phyloP scores from a whole-genome alignment of 2,797 vertebrate genomes.

The Acanthurus tractus region DNA sequence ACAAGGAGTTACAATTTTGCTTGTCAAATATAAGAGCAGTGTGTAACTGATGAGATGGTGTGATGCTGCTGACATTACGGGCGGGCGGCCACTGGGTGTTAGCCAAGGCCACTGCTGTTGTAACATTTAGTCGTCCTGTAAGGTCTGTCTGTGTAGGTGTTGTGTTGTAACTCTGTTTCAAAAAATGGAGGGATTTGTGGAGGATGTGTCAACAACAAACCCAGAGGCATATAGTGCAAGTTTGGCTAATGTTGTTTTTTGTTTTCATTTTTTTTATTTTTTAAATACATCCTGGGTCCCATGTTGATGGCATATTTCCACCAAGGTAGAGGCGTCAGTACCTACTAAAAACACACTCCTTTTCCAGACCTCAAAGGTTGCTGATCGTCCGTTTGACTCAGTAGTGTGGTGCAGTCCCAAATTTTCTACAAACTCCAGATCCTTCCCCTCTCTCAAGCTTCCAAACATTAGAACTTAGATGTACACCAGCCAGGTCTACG shows the following conservation, averaged over 20 bases:
- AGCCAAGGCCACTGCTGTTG: slow-evolving; percentile 83
- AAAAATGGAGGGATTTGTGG: slow-evolving; percentile 70
- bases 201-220: slow-evolving; percentile 75
- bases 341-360: slow-evolving; percentile 64
- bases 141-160: slow-evolving; percentile 70
- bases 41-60: slow-evolving; percentile 74
- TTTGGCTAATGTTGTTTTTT: slow-evolving; percentile 81
- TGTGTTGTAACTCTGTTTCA: slow-evolving; percentile 67
- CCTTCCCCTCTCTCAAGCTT: slow-evolving; percentile 53
- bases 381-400: slow-evolving; percentile 66
- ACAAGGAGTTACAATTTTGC: slow-evolving; percentile 81
- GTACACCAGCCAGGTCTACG: slow-evolving; percentile 66
- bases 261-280: slow-evolving; percentile 46
- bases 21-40: slow-evolving; percentile 86
- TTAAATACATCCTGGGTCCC: slow-evolving; percentile 74
- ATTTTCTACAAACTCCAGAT: slow-evolving; percentile 53
- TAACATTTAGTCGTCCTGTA: slow-evolving; percentile 77
- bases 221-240: slow-evolving; percentile 86
- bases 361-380: slow-evolving; percentile 51
- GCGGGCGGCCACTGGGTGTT: slow-evolving; percentile 63
- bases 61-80: slow-evolving; percentile 64
- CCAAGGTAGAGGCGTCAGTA: slow-evolving; percentile 73
- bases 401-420: slow-evolving; percentile 70
- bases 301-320: slow-evolving; percentile 72
- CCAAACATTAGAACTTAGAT: slow-evolving; percentile 61